Base-by-base conservation (phyloP, 2,888 invertebrate species). In the Scaptomyza reducta region DNA sequence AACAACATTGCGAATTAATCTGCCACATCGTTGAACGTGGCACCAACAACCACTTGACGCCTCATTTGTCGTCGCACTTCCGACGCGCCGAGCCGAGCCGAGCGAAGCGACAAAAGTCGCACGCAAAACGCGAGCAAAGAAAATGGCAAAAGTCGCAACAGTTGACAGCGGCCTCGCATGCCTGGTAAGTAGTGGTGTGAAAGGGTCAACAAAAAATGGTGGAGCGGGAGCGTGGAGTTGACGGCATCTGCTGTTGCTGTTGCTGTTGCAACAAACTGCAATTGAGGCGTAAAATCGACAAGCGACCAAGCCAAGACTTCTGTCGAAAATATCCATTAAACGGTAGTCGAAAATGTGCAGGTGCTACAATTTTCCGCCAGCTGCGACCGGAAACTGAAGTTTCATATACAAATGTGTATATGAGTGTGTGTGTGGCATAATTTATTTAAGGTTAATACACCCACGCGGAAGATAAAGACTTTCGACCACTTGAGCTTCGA, bases 51-150 rank as follows among this genome's bases (percentile, higher is more conserved):
- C 18, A 50, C 57, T 60, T 47, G 62, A 51, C 63, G 72, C 66
- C 74, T 67, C 80, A 77, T 74, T 79, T 76, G 80, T 47, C 53
- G 80, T 47, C 53, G 64, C 70, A 78, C 76, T 76, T 79, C 76
- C 78, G 73, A 46, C 68, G 51, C 29, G 35, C 14, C 35, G 49
- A 45, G 45, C 59, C 60, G 33, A 68, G 65, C 61, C 61, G 25
- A 68, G 65, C 61, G 66, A 47, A 62, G 70, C 66, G 66, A 58
- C 65, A 72, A 72, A 71, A 70, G 38, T 58, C 63, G 66, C 54
- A 55, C 58, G 45, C 57, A 57, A 70, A 55, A 58, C 59, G 61
- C 54, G 38, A 22, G 11, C 14, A 62, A 51, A 54, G 57, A 57
- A 50, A 54, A 75, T 72, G 72, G 59, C 46, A 58, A 58, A 33